These are phyloP conservation scores for Tadarida brasiliensis DNA, from an alignment of 2,797 vertebrate genomes.

Conservation along the genomic window DNA sequence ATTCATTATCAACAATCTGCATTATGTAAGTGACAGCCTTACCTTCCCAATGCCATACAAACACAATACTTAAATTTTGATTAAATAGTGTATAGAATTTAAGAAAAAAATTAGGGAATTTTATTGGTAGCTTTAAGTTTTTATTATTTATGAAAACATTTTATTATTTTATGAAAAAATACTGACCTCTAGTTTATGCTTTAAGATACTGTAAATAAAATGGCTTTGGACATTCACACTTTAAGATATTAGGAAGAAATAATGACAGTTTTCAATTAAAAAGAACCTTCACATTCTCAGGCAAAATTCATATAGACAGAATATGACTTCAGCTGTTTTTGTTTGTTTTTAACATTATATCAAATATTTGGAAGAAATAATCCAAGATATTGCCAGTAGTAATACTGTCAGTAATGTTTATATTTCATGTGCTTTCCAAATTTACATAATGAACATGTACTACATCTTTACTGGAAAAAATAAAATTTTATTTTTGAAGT, in stretches of 20 bases:
- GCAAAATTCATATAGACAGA: neutral
- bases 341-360: neutral
- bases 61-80: neutral
- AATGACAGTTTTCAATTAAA: neutral
- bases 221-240: neutral
- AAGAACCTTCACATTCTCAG: neutral
- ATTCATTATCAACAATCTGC: neutral
- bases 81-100: neutral
- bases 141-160: neutral
- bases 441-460: neutral
- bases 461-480: neutral
- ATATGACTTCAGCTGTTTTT: neutral
- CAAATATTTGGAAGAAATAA: slow-evolving; percentile 31
- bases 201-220: neutral
- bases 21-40: neutral
- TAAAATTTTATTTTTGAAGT: slow-evolving; percentile 26
- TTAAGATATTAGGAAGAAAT: neutral
- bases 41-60: neutral
- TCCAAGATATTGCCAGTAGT: neutral
- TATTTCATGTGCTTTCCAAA: neutral
- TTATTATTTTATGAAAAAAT: neutral
- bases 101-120: neutral
- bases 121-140: neutral
- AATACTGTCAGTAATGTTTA: neutral
- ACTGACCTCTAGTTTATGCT: neutral